phyloP scores from a whole-genome alignment of 2,113 vertebrate genomes.

The Megaleporinus macrocephalus region DNA sequence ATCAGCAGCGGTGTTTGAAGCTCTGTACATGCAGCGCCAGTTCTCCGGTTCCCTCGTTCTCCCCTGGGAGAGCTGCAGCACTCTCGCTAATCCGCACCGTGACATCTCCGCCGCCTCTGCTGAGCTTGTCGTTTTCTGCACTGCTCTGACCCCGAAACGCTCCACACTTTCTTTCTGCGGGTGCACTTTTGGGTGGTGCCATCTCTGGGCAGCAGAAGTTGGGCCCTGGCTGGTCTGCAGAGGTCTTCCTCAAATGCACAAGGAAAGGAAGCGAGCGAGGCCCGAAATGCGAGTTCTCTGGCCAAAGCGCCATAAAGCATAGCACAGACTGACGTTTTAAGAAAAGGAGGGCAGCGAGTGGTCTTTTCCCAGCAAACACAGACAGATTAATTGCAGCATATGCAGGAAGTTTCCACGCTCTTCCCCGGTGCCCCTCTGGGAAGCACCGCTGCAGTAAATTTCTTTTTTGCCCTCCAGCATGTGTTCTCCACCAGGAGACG shows the following conservation, averaged over 20 bases:
- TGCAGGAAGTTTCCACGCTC: slow-evolving; percentile 54
- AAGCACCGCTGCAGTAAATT: slow-evolving; percentile 49
- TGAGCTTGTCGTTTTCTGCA: background rate
- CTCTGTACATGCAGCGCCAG: background rate
- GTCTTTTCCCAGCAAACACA: background rate
- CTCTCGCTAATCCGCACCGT: background rate
- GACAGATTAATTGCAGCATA: slow-evolving; percentile 51
- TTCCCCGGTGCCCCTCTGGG: slow-evolving; percentile 21
- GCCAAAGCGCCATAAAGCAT: background rate
- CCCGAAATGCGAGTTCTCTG: no score
- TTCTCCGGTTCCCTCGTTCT: background rate
- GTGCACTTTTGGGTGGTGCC: no score
- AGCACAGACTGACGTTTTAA: background rate
- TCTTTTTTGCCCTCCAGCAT: slow-evolving; percentile 32
- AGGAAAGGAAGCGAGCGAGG: background rate
- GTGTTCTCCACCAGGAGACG: slow-evolving; percentile 40
- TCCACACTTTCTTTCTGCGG: background rate
- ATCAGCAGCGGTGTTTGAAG: background rate
- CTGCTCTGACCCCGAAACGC: background rate
- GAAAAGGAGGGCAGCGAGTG: background rate
- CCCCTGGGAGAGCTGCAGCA: background rate
- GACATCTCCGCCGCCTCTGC: background rate
- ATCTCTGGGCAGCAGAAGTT: background rate
- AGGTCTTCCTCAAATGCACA: background rate
- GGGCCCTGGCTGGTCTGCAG: background rate